Conservation (phyloP, 2,888 invertebrate genomes). For the Phymatocera aterrima region DNA sequence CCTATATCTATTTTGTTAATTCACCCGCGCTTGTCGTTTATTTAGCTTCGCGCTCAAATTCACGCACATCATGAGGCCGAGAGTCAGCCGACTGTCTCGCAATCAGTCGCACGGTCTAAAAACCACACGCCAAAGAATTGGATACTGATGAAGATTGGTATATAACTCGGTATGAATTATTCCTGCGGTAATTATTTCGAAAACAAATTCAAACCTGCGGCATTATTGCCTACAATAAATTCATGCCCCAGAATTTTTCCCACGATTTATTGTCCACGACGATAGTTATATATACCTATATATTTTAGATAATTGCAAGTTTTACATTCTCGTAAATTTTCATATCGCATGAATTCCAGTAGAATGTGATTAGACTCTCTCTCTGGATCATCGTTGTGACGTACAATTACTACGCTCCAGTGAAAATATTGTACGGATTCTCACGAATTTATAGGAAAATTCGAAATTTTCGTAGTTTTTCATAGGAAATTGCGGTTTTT, state of each 20-base stretch:
- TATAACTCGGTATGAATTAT: not conserved
- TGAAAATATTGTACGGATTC: too few relatives aligned
- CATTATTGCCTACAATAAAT: not conserved
- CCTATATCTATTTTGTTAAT: not conserved
- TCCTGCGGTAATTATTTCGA: slow-evolving; percentile 20
- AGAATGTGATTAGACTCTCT: too few relatives aligned
- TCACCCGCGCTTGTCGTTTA: slow-evolving; percentile 18
- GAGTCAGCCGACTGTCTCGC: too few relatives aligned
- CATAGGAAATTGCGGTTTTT: too few relatives aligned
- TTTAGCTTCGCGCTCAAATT: not conserved
- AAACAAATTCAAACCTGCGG: not conserved
- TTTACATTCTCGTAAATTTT: too few relatives aligned
- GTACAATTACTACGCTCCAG: too few relatives aligned
- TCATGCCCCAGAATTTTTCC: not conserved
- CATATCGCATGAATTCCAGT: too few relatives aligned
- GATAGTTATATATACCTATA: not conserved
- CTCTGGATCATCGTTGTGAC: too few relatives aligned
- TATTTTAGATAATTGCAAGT: too few relatives aligned
- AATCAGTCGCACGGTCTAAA: slow-evolving; percentile 9
- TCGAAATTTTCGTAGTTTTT: too few relatives aligned
- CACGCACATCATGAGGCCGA: not conserved
- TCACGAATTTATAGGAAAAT: too few relatives aligned
- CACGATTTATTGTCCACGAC: not conserved
- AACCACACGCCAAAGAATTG: not conserved
- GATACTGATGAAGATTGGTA: not conserved